Percentiles rank a stretch among this genome's conserved stretches.
phyloP scores from a whole-genome alignment of 1,140 invertebrate genomes.

The Stratiolaelaps scimitus region DNA sequence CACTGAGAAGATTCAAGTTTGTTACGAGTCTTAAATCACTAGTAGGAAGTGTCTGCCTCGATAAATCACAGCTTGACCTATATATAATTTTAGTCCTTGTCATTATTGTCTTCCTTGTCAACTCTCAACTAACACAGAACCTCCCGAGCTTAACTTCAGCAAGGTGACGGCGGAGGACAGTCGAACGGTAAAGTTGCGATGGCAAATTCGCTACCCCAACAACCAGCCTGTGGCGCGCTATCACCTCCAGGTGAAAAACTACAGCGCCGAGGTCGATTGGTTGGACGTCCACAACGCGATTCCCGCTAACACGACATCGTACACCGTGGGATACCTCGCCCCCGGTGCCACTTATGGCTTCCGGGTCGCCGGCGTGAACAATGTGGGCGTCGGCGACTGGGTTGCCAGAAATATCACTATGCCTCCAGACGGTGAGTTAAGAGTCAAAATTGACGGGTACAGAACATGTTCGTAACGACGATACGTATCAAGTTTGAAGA shows the following conservation, averaged over 20 bases:
- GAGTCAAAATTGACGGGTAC: neutral
- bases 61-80: too few species aligned
- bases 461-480: too few species aligned
- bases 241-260: constrained; percentile 36
- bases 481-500: too few species aligned
- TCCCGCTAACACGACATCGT: constrained; percentile 32
- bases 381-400: constrained; percentile 35
- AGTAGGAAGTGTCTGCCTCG: too few species aligned
- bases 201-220: constrained; percentile 34
- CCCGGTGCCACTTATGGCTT: constrained; percentile 37
- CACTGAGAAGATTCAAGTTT: too few species aligned
- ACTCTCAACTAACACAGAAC: constrained; percentile 32
- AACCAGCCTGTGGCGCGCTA: constrained; percentile 35
- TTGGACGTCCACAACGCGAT: constrained; percentile 33
- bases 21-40: too few species aligned
- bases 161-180: constrained; percentile 34
- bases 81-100: too few species aligned
- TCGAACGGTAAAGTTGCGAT: constrained; percentile 33
- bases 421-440: constrained; percentile 35
- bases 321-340: constrained; percentile 33
- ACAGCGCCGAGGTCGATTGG: constrained; percentile 33
- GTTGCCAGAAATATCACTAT: constrained; percentile 35
- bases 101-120: too few species aligned
- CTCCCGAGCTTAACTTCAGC: constrained; percentile 35
- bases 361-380: constrained; percentile 35